Base-by-base conservation (phyloP, 2,113 vertebrate genomes). In the Anser brachyrhynchus region DNA sequence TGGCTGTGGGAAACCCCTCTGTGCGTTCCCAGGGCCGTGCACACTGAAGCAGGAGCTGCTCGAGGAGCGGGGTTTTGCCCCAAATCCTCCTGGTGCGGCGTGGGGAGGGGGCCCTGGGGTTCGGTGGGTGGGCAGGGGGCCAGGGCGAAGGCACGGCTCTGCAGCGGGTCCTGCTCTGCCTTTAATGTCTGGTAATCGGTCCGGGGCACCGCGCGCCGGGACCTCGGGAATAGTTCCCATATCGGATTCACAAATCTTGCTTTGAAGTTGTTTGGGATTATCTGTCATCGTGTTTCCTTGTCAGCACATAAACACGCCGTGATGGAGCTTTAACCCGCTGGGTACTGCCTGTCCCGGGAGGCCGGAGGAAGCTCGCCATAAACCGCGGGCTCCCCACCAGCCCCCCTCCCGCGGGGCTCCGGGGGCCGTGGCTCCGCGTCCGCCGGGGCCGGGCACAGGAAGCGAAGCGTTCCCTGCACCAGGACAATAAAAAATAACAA, bases 191-290 rank as follows among this genome's bases (percentile, higher is more conserved):
- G 1, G 66, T 33, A 35, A 77, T 43, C n/a, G 91, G 66, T 18
- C 35, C 10, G 64, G 59, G 33, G 18, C 49, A 84, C 70, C 49
- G 49, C 6, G 4, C 14, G 2, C 73, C 17, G 73, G 59, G 55
- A 57, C 88, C 72, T 66, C 2, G 15, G 8, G 91, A 95, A 97
- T 94, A 89, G 64, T 96, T 97, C 59, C 96, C 92, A 59, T 96
- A 95, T 92, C 95, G 37, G 87, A 29, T 10, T 35, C 78, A 8
- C 20, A 5, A 12, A 96, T 97, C 93, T 94, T 0, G 18, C 96
- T 97, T 97, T 97, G 97, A 97, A 96, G 97, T 96, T 97, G 96
- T 96, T 97, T 97, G 92, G 94, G 95, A 94, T 95, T 84, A 80
- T 97, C 96, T 97, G 97, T 97, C 97, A 97, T 25, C 95, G 22